These are phyloP conservation scores for Delichon dasypus DNA, from an alignment of 2,797 vertebrate species.

Conservation along the genomic window DNA sequence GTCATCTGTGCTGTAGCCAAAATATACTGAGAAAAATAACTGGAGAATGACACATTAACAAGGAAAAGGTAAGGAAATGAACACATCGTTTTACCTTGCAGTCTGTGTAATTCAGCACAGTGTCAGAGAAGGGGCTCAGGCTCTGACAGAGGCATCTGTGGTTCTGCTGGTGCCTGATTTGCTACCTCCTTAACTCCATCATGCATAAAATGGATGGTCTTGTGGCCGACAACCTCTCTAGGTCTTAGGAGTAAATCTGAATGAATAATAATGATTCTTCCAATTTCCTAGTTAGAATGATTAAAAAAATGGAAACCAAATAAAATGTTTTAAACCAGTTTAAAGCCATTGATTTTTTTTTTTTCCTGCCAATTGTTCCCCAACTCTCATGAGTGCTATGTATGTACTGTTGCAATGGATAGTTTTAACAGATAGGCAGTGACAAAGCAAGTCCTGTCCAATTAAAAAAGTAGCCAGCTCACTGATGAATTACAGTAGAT, in stretches of 20 bases:
- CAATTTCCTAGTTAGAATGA: neutral
- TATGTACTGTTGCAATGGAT: neutral
- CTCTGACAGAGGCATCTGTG: neutral
- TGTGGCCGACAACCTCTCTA: neutral
- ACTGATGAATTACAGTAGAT: neutral
- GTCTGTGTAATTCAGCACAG: neutral
- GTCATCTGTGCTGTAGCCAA: conserved; percentile 34
- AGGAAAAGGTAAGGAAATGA: conserved; percentile 51
- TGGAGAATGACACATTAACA: neutral
- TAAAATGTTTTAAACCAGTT: neutral
- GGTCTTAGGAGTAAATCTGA: neutral
- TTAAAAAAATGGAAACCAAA: neutral
- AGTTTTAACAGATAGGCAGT: neutral
- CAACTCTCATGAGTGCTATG: neutral
- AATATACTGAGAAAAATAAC: conserved; percentile 6
- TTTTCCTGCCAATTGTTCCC: neutral
- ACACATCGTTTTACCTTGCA: neutral
- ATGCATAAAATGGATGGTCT: neutral
- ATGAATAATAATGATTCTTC: neutral
- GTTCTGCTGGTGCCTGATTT: neutral
- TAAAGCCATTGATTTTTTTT: neutral
- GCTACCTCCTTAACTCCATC: neutral
- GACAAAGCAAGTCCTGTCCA: neutral
- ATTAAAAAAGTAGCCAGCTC: neutral
- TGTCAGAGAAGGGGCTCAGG: neutral